Base-by-base conservation (phyloP, 2,113 vertebrate genomes). In the Alethe diademata region DNA sequence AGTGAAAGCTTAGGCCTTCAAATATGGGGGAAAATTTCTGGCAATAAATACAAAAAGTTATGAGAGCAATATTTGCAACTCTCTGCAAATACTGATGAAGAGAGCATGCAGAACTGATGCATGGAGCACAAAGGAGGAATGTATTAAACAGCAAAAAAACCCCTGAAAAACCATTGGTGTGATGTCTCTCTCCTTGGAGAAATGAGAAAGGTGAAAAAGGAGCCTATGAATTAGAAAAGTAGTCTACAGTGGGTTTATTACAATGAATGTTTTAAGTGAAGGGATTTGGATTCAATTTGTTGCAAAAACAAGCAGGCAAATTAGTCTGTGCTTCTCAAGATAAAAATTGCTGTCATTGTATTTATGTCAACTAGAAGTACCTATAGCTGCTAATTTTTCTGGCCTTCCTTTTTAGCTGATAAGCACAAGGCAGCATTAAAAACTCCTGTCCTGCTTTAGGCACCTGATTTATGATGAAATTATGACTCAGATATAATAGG, bases 111-210 rank as follows among this genome's bases (percentile, higher is more conserved):
- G 33, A 82, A 54, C 9, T 24, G 23, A 38, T n/a, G 11, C 6
- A n/a, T 35, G 11, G 25, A 78, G 80, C 42, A 45, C 11, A 33
- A 73, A 38, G 12, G 36, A 60, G 3, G 26, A 75, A 91, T 31
- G 7, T 42, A 26, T 19, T 66, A 35, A 29, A 22, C 15, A 26
- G 14, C 0, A 35, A 47, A 64, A 57, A 6, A 58, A n/a, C 4
- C 0, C 8, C 4, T 5, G 50, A 29, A 16, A 51, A 47, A 51
- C 12, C 7, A 25, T 8, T 56, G 9, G 2, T 69, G 12, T 4
- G 33, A 7, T 35, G 17, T 5, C 60, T 80, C 31, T 8, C 3
- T 81, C 28, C 33, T 47, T 36, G 26, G 9, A 71, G 10, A 69
- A 86, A 69, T 19, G 67, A 20, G 15, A 88, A 66, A 88, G 2